These are phyloP conservation scores for Etheostoma perlongum DNA, from an alignment of 2,797 vertebrate genomes.

Conservation along the genomic window DNA sequence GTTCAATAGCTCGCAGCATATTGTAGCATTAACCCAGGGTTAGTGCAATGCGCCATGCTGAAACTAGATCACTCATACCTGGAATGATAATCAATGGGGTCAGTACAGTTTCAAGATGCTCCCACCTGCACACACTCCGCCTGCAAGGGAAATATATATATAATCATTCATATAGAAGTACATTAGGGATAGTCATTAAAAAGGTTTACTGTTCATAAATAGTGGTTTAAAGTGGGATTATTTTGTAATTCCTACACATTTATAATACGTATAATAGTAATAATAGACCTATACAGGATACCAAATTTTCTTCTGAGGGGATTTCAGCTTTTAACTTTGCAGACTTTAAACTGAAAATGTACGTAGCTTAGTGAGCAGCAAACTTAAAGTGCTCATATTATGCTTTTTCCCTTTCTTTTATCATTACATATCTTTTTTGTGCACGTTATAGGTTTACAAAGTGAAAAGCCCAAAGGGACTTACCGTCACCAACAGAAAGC, in stretches of 20 bases:
- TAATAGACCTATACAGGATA: not conserved
- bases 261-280: not conserved
- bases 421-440: too few species aligned
- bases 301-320: constrained; percentile 1
- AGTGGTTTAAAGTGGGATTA: not conserved
- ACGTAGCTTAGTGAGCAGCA: not conserved
- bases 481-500: too few species aligned
- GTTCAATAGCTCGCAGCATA: not conserved
- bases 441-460: too few species aligned
- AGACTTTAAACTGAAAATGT: not conserved
- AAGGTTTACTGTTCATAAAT: not conserved
- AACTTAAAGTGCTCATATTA: not conserved
- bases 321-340: not conserved
- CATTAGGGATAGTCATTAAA: not conserved
- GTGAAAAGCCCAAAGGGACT: too few species aligned
- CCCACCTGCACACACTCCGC: constrained; percentile 3
- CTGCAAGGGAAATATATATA: constrained; percentile 9
- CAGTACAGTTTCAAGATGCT: not conserved
- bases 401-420: too few species aligned
- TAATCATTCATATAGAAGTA: not conserved
- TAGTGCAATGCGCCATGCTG: not conserved
- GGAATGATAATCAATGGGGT: constrained; percentile 34
- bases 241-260: not conserved
- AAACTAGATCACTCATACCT: constrained; percentile 10
- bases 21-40: constrained; percentile 10